phyloP scores from a whole-genome alignment of 2,113 vertebrate species.

The Hypanus sabinus region DNA sequence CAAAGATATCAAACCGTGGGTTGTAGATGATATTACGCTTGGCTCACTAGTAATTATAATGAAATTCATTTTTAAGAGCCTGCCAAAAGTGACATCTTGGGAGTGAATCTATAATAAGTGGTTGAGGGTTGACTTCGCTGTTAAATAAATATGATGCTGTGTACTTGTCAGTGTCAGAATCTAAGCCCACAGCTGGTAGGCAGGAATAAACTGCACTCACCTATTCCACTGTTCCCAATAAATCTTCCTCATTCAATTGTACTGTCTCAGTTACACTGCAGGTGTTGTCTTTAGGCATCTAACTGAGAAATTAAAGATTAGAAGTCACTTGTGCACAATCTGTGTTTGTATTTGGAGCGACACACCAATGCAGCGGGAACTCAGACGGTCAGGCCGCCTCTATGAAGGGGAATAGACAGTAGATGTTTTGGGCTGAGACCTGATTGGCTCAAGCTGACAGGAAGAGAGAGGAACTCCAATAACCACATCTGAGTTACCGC shows the following conservation, averaged over 20 bases:
- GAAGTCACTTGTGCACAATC: not conserved
- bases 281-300: not conserved
- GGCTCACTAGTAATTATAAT: not conserved
- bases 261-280: not conserved
- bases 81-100: conserved; percentile 4
- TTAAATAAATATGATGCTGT: not conserved
- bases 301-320: not conserved
- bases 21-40: not conserved
- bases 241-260: not conserved
- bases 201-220: not conserved
- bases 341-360: not conserved
- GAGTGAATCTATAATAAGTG: not conserved
- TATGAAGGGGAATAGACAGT: no score
- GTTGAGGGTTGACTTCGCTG: not conserved
- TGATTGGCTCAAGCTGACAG: no score
- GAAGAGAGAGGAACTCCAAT: no score
- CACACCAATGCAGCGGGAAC: no score
- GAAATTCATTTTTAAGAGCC: not conserved
- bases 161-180: not conserved
- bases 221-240: not conserved
- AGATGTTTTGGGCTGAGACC: no score
- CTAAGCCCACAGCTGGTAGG: not conserved
- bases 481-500: no score
- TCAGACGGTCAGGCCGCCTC: no score
- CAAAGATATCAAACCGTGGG: not conserved